Evolutionary conservation across 2,888 invertebrate species (phyloP), one percentile per base, ranked within the genome.

Genomic region (Eledona agricola): DNA sequence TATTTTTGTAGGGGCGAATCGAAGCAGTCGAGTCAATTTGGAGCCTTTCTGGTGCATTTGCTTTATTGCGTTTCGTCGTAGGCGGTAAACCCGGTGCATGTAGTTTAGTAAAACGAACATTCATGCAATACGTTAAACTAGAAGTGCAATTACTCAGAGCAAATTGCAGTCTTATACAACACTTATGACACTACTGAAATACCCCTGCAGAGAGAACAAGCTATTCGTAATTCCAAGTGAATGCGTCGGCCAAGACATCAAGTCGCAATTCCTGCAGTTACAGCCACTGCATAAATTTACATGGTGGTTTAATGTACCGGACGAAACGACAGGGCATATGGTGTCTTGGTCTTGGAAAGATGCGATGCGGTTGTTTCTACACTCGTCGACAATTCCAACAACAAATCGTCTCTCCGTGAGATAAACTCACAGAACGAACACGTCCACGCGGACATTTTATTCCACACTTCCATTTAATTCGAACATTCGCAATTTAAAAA

Each of bases 281-380:
- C 54, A 42, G 31, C 32, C 31, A 43, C 47, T 57, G 57, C 57
- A 57, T 57, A 57, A 52, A 57, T 57, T 57, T 57, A 37, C 51
- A 54, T 54, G 47, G 42, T 19, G 46, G 46, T 42, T 50, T 45
- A 57, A 45, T 53, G 57, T 53, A 50, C 40, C 34, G 51, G 43
- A 53, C 42, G 53, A 57, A 56, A 57, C 25, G 34, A 16, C 13
- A 45, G 34, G 25, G 34, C 45, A 45, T 45, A 45, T 34, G 45
- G 45, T 15, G 7, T 5, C 20, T n/a, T n/a, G 11, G 31, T 32
- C 17, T 32, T 32, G 22, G 35, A 15, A 25, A 25, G 23, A 23
- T 34, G 32, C 34, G 45, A 31, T 42, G 45, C 34, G 45, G 34
- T 34, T 16, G 34, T 25, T 34, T 32, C 45, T 45, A 45, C 45